Base-by-base conservation (phyloP, 2,113 vertebrate genomes). In the Oplegnathus fasciatus region DNA sequence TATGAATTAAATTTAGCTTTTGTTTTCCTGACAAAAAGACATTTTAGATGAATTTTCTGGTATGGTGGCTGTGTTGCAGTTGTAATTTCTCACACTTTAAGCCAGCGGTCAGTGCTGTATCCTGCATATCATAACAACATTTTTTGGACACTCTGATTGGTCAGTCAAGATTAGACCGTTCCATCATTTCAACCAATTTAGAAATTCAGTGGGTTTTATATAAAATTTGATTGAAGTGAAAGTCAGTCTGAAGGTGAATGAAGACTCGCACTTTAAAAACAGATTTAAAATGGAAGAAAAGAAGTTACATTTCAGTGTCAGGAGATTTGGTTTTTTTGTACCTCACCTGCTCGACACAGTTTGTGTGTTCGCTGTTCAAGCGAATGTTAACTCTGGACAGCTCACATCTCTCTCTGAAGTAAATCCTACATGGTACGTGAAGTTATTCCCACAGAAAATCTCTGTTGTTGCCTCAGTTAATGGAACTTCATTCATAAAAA, bases 191-290 rank as follows among this genome's bases (percentile, higher is more conserved):
- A 60, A 13, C 17, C 24, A 28, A 4, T 68, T 60, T 24, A 42
- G 48, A 55, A 55, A 64, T 13, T 44, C 11, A 44, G n/a, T 40
- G 24, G 57, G 13, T 34, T 28, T 70, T 24, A 32, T 3, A 32
- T 26, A 15, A 34, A 18, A 54, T 32, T 6, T 54, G 18, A 46
- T 69, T n/a, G n/a, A 37, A 61, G 28, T 50, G 1, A 55, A 42
- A 65, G 10, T 28, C 14, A n/a, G 78, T 76, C 50, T 78, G 72
- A 76, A 64, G 17, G 6, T 48, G 57, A 89, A 67, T 55, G 7
- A 79, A 86, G 65, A 88, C 34, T 82, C 87, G 92, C 94, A 94
- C 94, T 95, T 94, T 94, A 91, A 79, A 85, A 64, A 67, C 26
- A 17, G 22, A 44, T 73, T 50, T 42, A 46, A 74, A 75, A 64